Conservation (phyloP, 2,797 vertebrate species). For the Hypotaenidia okinawae region DNA sequence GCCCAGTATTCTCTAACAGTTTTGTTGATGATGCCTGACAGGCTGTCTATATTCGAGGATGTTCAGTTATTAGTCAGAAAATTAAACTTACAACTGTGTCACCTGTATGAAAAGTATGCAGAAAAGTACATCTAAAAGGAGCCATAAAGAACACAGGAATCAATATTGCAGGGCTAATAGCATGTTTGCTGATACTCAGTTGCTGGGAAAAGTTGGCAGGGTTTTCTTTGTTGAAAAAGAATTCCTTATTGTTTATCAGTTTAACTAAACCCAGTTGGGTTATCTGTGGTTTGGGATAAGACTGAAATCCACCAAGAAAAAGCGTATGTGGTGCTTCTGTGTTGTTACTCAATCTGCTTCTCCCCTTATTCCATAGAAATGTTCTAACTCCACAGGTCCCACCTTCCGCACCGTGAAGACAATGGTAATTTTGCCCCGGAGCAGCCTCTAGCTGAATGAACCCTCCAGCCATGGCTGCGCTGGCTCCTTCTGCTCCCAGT, state of each 20-base stretch:
- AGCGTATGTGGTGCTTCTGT: not conserved
- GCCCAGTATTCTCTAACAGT: not conserved
- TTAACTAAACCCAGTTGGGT: not conserved
- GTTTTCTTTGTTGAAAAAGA: not conserved
- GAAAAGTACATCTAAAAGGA: not conserved
- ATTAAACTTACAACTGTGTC: conserved; percentile 9
- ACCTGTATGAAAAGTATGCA: not conserved
- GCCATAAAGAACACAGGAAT: conserved; percentile 7
- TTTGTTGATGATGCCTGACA: conserved; percentile 42
- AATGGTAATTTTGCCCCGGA: not conserved
- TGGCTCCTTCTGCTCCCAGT: not conserved
- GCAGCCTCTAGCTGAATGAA: not conserved
- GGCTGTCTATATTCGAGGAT: conserved; percentile 13
- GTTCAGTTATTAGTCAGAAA: conserved; percentile 41
- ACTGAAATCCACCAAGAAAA: not conserved
- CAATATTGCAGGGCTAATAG: not conserved
- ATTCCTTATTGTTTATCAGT: not conserved
- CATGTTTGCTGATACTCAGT: not conserved
- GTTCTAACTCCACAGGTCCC: not conserved
- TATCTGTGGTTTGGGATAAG: not conserved
- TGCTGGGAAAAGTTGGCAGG: not conserved
- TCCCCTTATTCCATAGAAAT: not conserved
- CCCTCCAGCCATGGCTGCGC: not conserved
- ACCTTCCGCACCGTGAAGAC: not conserved
- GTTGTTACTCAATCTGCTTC: not conserved